Base-by-base conservation (phyloP, 2,888 invertebrate genomes). In the Yponomeuta sedellus region DNA sequence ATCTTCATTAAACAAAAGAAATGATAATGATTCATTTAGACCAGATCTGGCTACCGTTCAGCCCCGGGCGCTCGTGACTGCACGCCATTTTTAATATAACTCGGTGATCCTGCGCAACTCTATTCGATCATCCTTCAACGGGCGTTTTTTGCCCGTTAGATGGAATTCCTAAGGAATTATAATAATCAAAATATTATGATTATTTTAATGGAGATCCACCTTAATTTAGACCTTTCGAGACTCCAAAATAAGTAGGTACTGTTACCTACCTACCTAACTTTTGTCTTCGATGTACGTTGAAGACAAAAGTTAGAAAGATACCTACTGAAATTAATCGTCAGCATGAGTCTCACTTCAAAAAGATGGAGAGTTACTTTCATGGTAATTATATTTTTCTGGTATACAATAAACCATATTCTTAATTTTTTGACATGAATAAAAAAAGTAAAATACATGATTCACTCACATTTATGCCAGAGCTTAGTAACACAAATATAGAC, bases 11-110 rank as follows among this genome's bases (percentile, higher is more conserved):
- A 22, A 16, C 44, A 25, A 12, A 22, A 62, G 19, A 34, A 62
- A 62, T 62, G 34, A 28, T 28, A 61, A 61, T 62, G 34, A 39
- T 62, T 39, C 39, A 62, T 39, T 62, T 28, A 20, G 25, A 10
- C 39, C n/a, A 5, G 62, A 62, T 62, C 28, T 39, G 39, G 62
- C 62, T 62, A 39, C 62, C 34, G n/a, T 25, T 16, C 25, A 19
- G 57, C 64, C 64, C 16, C 28, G 66, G 81, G 87, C 79, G 77
- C 67, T 79, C 86, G 85, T 85, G 87, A 80, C 75, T 73, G 74
- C 86, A 88, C 81, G 86, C 86, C 73, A 83, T 22, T 34, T 65
- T 34, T 28, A 20, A 61, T 11, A 59, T 34, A 34, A 58, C 57
- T 66, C 28, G 57, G 20, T 56, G 62, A 65, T 52, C 65, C 20